phyloP scores from a whole-genome alignment of 1,140 invertebrate genomes.

The Pseudoatta argentina region DNA sequence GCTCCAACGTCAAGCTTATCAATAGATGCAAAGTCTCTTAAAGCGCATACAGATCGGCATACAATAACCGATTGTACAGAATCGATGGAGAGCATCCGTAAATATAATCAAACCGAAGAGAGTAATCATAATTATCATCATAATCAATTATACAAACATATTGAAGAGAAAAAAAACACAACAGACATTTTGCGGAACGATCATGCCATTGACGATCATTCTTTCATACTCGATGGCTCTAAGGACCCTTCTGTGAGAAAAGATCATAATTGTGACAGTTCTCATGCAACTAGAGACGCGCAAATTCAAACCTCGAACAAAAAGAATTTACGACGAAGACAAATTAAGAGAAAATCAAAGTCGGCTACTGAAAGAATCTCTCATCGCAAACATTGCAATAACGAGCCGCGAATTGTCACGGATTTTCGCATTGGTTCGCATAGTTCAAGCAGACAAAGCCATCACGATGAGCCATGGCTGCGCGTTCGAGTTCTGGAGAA shows the following conservation, averaged over 20 bases:
- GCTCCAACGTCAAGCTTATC: not conserved
- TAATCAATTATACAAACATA: not conserved
- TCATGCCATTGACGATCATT: not conserved
- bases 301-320: constrained; percentile 47
- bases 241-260: not conserved
- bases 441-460: not conserved
- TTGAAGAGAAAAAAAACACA: not conserved
- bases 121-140: not conserved
- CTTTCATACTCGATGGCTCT: not conserved
- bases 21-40: not conserved
- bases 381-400: not conserved
- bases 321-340: not conserved
- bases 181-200: not conserved
- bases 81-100: not conserved
- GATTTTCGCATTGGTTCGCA: not conserved
- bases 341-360: not conserved
- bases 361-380: not conserved
- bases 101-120: not conserved
- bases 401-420: not conserved
- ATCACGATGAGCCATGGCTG: not conserved
- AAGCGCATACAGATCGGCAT: not conserved
- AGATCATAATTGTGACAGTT: not conserved
- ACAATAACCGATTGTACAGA: not conserved
- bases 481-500: not conserved
- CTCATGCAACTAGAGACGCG: not conserved